A percentile compares a stretch with the other conserved stretches of the same genome.
phyloP scores from a whole-genome alignment of 1,140 invertebrate species.

The Grapholita molesta region DNA sequence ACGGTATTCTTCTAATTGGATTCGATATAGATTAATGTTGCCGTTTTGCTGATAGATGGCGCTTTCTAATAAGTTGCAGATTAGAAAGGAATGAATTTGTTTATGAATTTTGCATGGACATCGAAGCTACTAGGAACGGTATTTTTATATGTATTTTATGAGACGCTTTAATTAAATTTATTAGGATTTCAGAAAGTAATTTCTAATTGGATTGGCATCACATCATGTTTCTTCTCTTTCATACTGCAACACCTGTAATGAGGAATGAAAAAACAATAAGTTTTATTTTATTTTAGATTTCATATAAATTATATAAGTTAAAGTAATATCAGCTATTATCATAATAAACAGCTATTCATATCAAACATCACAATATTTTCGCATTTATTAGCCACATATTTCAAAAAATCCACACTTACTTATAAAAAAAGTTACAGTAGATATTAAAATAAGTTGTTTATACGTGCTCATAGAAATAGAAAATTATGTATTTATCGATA shows the following conservation, averaged over 20 bases:
- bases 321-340: too few species aligned
- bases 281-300: neutral
- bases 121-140: neutral
- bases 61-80: slow-evolving; percentile 2
- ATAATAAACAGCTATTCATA: too few species aligned
- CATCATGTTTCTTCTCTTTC: neutral
- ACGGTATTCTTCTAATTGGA: slow-evolving; percentile 17
- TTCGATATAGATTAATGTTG: slow-evolving; percentile 15
- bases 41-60: slow-evolving; percentile 3
- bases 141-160: too few species aligned
- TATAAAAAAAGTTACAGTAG: too few species aligned
- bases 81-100: neutral
- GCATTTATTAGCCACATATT: too few species aligned
- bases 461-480: too few species aligned
- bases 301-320: neutral
- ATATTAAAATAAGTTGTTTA: too few species aligned
- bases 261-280: neutral
- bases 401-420: too few species aligned
- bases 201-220: neutral
- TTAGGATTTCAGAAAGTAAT: too few species aligned
- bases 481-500: neutral
- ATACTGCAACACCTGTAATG: neutral
- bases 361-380: too few species aligned
- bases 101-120: neutral
- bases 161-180: too few species aligned